phyloP scores from a whole-genome alignment of 2,113 vertebrate species.

The Coptodon rendalli region DNA sequence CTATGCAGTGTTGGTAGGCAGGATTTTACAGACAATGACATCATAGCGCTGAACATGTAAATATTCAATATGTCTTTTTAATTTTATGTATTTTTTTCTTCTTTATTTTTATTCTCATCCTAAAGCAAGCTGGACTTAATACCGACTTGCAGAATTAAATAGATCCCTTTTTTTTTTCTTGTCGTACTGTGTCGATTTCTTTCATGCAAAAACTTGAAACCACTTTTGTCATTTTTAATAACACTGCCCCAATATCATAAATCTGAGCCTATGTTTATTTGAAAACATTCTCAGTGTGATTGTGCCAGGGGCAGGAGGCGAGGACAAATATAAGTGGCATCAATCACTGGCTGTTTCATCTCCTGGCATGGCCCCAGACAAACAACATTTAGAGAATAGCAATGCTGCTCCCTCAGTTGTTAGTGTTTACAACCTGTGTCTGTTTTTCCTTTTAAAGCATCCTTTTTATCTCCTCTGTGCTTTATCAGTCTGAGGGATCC shows the following conservation, averaged over 20 bases:
- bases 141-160: constrained; percentile 49
- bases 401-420: neutral
- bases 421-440: constrained; percentile 12
- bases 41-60: constrained; percentile 3
- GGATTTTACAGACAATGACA: neutral
- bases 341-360: constrained; percentile 40
- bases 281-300: neutral
- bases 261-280: constrained; percentile 28
- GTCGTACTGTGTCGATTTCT: neutral
- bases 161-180: neutral
- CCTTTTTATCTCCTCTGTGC: neutral
- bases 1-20: neutral
- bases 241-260: constrained; percentile 23
- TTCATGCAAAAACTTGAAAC: constrained; percentile 34
- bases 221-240: constrained; percentile 40
- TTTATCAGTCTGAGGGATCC: neutral
- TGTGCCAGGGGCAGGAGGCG: neutral
- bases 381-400: neutral
- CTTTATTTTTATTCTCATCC: constrained; percentile 37
- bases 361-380: neutral
- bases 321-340: constrained; percentile 30
- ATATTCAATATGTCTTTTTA: neutral
- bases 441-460: neutral
- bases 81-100: neutral
- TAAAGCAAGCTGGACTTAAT: constrained; percentile 5